These are phyloP conservation scores for Lydus trimaculatus DNA, from an alignment of 2,888 invertebrate species.

Conservation along the genomic window DNA sequence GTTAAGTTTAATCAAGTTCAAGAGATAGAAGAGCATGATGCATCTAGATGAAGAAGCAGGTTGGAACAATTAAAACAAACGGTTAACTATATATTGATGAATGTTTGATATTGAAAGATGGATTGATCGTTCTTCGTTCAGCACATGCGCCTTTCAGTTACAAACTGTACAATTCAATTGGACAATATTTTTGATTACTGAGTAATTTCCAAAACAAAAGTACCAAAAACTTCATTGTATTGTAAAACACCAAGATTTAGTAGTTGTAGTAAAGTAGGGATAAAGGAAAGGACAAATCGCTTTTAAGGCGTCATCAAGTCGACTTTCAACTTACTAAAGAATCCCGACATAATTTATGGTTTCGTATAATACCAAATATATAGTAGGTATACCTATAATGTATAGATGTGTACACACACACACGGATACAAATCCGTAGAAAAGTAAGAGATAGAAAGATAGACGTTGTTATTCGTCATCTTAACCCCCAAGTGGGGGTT, in stretches of 20 bases:
- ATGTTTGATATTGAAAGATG: too few species aligned
- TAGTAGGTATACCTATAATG: too few species aligned
- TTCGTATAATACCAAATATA: background rate
- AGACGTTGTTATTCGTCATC: slow-evolving; percentile 13
- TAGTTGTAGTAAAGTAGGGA: background rate
- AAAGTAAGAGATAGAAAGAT: slow-evolving; percentile 2
- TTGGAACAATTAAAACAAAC: background rate
- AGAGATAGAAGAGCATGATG: background rate
- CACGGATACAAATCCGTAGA: background rate
- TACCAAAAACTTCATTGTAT: background rate
- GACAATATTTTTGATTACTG: background rate
- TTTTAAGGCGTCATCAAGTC: slow-evolving; percentile 17
- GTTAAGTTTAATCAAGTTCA: background rate
- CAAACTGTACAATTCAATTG: too few species aligned
- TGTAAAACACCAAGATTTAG: background rate
- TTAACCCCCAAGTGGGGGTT: background rate
- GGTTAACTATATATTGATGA: too few species aligned
- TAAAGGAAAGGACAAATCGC: slow-evolving; percentile 12
- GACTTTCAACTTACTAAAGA: slow-evolving; percentile 6
- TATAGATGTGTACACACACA: background rate
- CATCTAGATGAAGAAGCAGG: too few species aligned
- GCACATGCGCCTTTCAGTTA: too few species aligned
- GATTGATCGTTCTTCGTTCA: too few species aligned
- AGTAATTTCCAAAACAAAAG: background rate
- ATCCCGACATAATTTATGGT: slow-evolving; percentile 14